phyloP scores from a whole-genome alignment of 2,888 invertebrate species.

The Dynastes grantii region DNA sequence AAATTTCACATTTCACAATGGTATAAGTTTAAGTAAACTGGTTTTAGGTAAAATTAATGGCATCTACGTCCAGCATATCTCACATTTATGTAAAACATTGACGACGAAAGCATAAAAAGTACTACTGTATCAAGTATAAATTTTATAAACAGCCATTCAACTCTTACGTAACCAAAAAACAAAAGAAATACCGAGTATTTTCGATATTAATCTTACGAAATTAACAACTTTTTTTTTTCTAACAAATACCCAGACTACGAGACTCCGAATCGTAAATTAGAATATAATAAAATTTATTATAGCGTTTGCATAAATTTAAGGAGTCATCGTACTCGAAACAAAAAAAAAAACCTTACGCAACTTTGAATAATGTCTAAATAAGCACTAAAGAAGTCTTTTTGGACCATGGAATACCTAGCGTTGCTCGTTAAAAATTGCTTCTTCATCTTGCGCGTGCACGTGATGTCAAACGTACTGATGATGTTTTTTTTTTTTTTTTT shows the following conservation, averaged over 20 bases:
- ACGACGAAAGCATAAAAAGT: background rate
- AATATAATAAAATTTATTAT: background rate
- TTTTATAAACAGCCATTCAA: background rate
- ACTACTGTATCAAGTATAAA: background rate
- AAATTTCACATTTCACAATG: no score
- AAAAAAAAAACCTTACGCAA: conserved; percentile 3
- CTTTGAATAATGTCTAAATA: background rate
- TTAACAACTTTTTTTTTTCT: background rate
- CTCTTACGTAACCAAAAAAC: background rate
- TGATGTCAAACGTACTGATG: conserved; percentile 1
- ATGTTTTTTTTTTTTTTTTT: background rate
- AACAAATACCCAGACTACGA: conserved; percentile 13
- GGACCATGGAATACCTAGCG: background rate
- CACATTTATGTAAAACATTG: no score
- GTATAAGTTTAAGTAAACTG: no score
- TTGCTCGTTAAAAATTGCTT: conserved; percentile 13
- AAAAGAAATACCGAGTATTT: conserved; percentile 1
- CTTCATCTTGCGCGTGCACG: background rate
- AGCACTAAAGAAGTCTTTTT: background rate
- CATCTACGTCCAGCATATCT: no score
- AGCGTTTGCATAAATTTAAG: conserved; percentile 18
- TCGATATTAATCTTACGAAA: background rate
- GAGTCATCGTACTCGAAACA: background rate
- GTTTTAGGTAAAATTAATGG: no score
- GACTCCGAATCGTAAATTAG: conserved; percentile 2